phyloP scores from a whole-genome alignment of 2,888 invertebrate genomes.

The Chrysolina haemoptera region DNA sequence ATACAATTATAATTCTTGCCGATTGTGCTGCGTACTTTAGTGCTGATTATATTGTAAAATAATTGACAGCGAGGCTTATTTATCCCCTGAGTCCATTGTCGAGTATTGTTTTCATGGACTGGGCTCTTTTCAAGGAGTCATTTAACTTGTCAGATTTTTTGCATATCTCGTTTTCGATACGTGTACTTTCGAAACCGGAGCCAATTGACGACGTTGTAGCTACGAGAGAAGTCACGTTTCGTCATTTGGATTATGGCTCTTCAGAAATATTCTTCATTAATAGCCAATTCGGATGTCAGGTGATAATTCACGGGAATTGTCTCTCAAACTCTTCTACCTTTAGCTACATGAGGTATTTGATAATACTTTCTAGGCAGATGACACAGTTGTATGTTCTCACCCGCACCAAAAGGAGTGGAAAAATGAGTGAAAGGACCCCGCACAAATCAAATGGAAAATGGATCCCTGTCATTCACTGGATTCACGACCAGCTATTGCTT shows the following conservation, averaged over 20 bases:
- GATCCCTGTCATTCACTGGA: no score
- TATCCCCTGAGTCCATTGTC: slow-evolving; percentile 49
- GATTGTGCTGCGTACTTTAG: slow-evolving; percentile 63
- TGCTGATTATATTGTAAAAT: slow-evolving; percentile 67
- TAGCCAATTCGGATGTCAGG: not conserved
- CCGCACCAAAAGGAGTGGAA: no score
- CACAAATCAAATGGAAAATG: no score
- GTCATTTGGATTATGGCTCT: not conserved
- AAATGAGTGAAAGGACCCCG: no score
- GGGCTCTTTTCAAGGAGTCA: slow-evolving; percentile 46
- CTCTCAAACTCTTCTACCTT: not conserved
- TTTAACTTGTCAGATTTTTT: slow-evolving; percentile 47
- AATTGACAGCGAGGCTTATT: slow-evolving; percentile 64
- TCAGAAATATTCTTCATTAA: not conserved
- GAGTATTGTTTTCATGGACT: slow-evolving; percentile 49
- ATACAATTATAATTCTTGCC: slow-evolving; percentile 65
- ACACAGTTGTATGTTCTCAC: no score
- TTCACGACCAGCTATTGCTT: no score
- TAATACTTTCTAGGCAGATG: no score
- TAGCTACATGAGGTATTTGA: no score
- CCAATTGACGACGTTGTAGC: slow-evolving; percentile 30
- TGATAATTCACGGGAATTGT: not conserved
- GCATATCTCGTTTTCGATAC: slow-evolving; percentile 44
- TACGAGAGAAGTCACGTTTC: slow-evolving; percentile 6
- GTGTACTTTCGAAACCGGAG: slow-evolving; percentile 39